Conservation (phyloP, 2,888 invertebrate species). For the Polyommatus icarus region DNA sequence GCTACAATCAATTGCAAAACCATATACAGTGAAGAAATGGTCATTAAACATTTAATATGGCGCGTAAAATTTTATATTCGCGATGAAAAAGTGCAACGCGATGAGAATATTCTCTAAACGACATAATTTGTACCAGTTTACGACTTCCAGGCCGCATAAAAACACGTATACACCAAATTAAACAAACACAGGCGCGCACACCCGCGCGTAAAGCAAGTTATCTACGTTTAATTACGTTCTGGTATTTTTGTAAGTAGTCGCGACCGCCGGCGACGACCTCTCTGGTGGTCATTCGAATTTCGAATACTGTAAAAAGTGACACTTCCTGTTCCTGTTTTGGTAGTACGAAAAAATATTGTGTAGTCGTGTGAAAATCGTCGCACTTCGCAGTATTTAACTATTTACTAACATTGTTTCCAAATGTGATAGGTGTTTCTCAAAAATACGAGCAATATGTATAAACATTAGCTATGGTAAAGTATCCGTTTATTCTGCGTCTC, state of each 20-base stretch:
- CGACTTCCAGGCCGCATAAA: constrained; percentile 81
- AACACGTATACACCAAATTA: constrained; percentile 78
- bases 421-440: no score
- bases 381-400: no score
- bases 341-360: background rate
- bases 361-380: no score
- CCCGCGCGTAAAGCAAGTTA: constrained; percentile 79
- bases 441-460: no score
- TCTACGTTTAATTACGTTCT: constrained; percentile 78
- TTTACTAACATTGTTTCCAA: no score
- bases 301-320: constrained; percentile 10
- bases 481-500: no score
- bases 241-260: constrained; percentile 78
- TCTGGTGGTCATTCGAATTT: constrained; percentile 58
- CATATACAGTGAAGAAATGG: background rate
- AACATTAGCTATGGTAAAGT: no score
- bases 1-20: background rate
- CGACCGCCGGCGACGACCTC: constrained; percentile 70
- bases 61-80: constrained; percentile 23
- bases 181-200: constrained; percentile 75
- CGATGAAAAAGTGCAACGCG: constrained; percentile 28
- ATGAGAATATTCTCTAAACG: constrained; percentile 63
- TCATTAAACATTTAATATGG: background rate
- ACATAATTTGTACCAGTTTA: constrained; percentile 78
- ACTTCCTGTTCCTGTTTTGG: background rate